A percentile compares a stretch with the other conserved stretches of the same genome.
Conservation (phyloP, 35 echinoderm and acorn worm species). For the Lytechinus pictus region DNA sequence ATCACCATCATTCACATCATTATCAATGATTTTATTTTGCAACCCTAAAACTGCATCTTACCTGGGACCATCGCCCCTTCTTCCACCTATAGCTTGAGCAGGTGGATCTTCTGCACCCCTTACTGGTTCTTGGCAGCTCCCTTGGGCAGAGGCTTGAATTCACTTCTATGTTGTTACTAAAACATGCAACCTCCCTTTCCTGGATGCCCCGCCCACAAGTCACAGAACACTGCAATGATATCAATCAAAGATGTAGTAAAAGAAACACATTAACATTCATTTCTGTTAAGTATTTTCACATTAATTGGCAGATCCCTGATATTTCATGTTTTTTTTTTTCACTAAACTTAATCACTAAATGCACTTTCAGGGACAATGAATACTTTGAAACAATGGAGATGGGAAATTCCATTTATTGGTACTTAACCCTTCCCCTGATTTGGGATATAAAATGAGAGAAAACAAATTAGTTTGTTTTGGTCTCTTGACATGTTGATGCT, state of each 20-base stretch:
- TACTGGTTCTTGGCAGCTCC: slow-evolving; percentile 8
- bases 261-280: no score
- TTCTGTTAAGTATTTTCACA: no score
- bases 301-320: no score
- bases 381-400: background rate
- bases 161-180: background rate
- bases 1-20: background rate
- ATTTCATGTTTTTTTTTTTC: no score
- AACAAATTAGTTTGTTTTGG: slow-evolving; percentile 20
- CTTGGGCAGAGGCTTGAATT: background rate
- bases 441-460: background rate
- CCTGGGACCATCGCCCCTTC: slow-evolving; percentile 45
- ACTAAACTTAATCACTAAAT: no score
- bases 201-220: slow-evolving; percentile 41
- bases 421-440: background rate
- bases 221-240: slow-evolving; percentile 29
- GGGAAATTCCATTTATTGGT: background rate
- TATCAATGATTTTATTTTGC: background rate
- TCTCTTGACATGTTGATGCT: background rate
- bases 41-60: background rate
- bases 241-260: no score
- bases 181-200: background rate
- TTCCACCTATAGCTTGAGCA: slow-evolving; percentile 16
- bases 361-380: no score
- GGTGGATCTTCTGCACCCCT: background rate